phyloP scores from a whole-genome alignment of 2,113 vertebrate species.

The Irena cyanogastra region DNA sequence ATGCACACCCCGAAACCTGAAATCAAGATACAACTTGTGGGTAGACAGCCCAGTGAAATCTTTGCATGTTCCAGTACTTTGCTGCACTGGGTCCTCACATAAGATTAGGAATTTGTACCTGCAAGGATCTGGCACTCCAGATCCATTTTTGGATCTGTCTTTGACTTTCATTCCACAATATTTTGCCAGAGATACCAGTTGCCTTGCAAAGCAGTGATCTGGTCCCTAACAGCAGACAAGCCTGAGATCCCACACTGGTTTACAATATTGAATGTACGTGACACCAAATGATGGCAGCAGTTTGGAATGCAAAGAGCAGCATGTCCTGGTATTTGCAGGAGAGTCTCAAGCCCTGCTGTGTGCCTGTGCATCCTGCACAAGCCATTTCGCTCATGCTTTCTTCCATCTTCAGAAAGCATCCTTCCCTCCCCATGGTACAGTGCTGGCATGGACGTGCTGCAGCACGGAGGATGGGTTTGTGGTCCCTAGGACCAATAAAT shows the following conservation, averaged over 20 bases:
- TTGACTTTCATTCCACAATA: not conserved
- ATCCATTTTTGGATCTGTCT: not conserved
- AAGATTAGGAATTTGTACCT: not conserved
- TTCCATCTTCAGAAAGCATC: not conserved
- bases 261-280: rapidly evolving
- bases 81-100: not conserved
- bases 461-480: not conserved
- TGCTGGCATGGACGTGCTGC: rapidly evolving
- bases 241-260: not conserved
- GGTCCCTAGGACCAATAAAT: not conserved
- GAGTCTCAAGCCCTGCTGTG: not conserved
- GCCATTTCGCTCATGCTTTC: not conserved
- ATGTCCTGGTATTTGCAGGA: not conserved
- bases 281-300: not conserved
- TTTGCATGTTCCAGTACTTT: not conserved
- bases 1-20: slow-evolving; percentile 75
- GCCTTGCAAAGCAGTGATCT: not conserved
- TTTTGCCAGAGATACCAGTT: not conserved
- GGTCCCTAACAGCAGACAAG: not conserved
- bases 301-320: not conserved
- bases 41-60: not conserved
- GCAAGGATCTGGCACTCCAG: not conserved
- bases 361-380: rapidly evolving
- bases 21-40: not conserved
- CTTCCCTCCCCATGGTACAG: not conserved